Conservation (phyloP, 2,888 invertebrate genomes). For the Tortrix viridana region DNA sequence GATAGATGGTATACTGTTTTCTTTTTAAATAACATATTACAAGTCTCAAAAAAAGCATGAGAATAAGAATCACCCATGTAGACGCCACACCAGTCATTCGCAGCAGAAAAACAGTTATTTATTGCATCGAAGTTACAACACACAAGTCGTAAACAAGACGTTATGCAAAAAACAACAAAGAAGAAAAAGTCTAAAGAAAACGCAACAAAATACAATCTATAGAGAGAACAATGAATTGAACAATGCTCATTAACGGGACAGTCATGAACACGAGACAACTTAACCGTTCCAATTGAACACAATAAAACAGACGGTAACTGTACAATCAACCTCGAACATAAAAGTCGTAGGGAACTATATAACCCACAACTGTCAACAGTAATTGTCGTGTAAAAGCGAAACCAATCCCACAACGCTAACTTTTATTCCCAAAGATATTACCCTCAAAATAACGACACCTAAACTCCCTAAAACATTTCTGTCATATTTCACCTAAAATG, state of each 20-base stretch:
- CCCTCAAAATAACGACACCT: constrained; percentile 19
- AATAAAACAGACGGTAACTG: constrained; percentile 9
- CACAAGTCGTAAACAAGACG: neutral
- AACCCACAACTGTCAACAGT: neutral
- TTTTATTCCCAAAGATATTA: constrained; percentile 11
- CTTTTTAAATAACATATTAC: too few species aligned
- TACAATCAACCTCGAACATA: neutral
- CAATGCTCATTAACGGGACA: constrained; percentile 26
- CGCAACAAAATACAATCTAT: constrained; percentile 21
- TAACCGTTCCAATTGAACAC: constrained; percentile 12
- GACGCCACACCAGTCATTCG: too few species aligned
- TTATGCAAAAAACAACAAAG: constrained; percentile 3
- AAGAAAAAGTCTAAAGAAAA: constrained; percentile 27
- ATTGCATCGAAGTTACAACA: neutral
- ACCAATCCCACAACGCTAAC: constrained; percentile 12
- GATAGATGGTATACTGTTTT: too few species aligned
- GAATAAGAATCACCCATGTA: too few species aligned
- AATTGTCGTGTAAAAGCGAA: constrained; percentile 17
- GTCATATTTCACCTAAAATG: constrained; percentile 23
- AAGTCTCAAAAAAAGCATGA: too few species aligned
- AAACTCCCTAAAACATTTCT: constrained; percentile 27
- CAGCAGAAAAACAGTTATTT: neutral
- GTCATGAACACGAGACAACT: constrained; percentile 25
- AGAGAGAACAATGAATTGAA: constrained; percentile 22
- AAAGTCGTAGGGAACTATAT: neutral